phyloP scores from a whole-genome alignment of 2,797 vertebrate genomes.

The Pangasius mekongensis region DNA sequence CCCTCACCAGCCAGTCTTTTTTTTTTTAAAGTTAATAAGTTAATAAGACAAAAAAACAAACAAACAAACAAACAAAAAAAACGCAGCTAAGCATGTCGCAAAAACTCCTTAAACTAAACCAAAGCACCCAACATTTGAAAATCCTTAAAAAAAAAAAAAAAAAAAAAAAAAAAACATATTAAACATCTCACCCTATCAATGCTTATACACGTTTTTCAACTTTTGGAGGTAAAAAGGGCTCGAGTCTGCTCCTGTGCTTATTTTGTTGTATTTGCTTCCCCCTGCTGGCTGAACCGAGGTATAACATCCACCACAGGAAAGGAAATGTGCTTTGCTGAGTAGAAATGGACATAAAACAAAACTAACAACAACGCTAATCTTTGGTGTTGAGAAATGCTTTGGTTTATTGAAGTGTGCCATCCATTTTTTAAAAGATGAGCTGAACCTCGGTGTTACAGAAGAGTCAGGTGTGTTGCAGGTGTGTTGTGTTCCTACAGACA shows the following conservation, averaged over 20 bases:
- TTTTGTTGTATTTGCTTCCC: not conserved
- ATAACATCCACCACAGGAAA: not conserved
- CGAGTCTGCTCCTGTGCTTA: not conserved
- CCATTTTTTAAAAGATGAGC: not conserved
- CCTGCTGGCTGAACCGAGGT: not conserved
- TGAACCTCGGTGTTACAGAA: not conserved
- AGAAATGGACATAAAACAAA: not conserved
- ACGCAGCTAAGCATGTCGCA: not conserved
- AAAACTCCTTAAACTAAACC: not conserved
- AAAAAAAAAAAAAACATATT: too few species aligned
- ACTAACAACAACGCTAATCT: not conserved
- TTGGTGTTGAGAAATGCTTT: slow-evolving; percentile 2
- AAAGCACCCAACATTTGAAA: not conserved
- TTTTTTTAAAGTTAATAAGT: not conserved
- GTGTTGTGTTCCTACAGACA: not conserved
- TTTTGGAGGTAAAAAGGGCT: not conserved
- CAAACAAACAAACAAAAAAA: too few species aligned
- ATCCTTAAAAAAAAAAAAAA: not conserved
- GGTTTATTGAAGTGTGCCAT: slow-evolving; percentile 27
- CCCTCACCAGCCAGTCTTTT: not conserved
- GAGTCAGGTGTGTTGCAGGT: not conserved
- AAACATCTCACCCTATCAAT: not conserved
- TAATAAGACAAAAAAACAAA: too few species aligned
- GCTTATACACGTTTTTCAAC: not conserved
- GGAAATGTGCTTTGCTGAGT: not conserved